These are phyloP conservation scores for Tanytarsus gracilentus DNA, from an alignment of 2,888 invertebrate genomes.

Conservation along the genomic window DNA sequence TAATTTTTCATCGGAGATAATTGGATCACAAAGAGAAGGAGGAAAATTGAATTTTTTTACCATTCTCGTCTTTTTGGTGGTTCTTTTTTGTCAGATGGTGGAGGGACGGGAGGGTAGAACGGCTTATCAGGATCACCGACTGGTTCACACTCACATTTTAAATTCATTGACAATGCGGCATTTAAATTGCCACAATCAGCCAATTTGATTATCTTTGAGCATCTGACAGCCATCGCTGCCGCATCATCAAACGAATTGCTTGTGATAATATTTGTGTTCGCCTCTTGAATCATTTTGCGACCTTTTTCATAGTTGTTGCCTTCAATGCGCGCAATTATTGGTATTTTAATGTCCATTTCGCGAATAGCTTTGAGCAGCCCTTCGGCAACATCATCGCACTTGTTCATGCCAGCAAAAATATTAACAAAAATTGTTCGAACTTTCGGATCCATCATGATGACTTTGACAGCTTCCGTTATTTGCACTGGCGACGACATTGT, in stretches of 20 bases:
- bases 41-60: neutral
- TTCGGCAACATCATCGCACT: conserved; percentile 86
- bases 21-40: neutral
- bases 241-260: conserved; percentile 66
- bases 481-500: conserved; percentile 47
- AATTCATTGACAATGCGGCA: neutral
- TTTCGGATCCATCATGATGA: conserved; percentile 77
- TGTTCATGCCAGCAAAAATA: conserved; percentile 89
- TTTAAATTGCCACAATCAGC: conserved; percentile 43
- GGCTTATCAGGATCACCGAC: no score
- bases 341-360: conserved; percentile 54
- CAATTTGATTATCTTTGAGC: conserved; percentile 59
- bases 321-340: conserved; percentile 81
- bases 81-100: no score
- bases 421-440: conserved; percentile 83
- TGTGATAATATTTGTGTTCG: conserved; percentile 58
- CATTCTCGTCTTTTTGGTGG: no score
- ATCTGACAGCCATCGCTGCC: conserved; percentile 57
- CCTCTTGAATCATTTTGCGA: conserved; percentile 59
- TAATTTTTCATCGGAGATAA: neutral
- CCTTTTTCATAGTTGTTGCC: conserved; percentile 69
- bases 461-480: conserved; percentile 77
- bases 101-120: no score
- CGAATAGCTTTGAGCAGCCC: conserved; percentile 83
- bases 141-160: conserved; percentile 13